phyloP scores from a whole-genome alignment of 2,888 invertebrate species.

The Synanthedon tipuliformis region DNA sequence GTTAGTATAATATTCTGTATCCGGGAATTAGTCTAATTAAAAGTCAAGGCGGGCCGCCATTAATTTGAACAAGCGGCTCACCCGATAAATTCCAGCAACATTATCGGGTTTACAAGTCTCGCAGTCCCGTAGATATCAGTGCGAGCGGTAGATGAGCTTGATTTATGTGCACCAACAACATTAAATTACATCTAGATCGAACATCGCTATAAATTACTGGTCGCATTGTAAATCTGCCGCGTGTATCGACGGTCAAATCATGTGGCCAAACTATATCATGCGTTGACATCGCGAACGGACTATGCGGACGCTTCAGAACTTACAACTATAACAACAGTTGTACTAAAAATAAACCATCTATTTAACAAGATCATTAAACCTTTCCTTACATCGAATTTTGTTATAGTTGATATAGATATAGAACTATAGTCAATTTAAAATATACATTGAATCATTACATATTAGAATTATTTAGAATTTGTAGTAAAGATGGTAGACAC shows the following conservation, averaged over 20 bases:
- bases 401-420: too few relatives aligned
- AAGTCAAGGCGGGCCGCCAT: conserved; percentile 13
- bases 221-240: conserved; percentile 64
- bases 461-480: too few relatives aligned
- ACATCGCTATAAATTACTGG: conserved; percentile 64
- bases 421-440: too few relatives aligned
- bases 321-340: neutral
- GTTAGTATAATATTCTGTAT: conserved; percentile 6
- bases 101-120: conserved; percentile 45
- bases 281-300: conserved; percentile 26
- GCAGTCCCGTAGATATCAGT: conserved; percentile 42
- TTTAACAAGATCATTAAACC: neutral
- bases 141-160: conserved; percentile 50
- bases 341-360: neutral
- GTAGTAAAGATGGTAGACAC: too few relatives aligned
- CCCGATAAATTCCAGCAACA: conserved; percentile 30
- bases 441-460: too few relatives aligned
- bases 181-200: conserved; percentile 69
- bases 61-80: conserved; percentile 19
- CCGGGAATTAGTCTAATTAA: conserved; percentile 25
- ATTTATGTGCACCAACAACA: conserved; percentile 62
- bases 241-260: conserved; percentile 62
- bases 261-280: conserved; percentile 44
- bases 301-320: neutral
- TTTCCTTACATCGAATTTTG: neutral